Conservation (phyloP, 1,140 invertebrate species). For the Microplitis demolitor region DNA sequence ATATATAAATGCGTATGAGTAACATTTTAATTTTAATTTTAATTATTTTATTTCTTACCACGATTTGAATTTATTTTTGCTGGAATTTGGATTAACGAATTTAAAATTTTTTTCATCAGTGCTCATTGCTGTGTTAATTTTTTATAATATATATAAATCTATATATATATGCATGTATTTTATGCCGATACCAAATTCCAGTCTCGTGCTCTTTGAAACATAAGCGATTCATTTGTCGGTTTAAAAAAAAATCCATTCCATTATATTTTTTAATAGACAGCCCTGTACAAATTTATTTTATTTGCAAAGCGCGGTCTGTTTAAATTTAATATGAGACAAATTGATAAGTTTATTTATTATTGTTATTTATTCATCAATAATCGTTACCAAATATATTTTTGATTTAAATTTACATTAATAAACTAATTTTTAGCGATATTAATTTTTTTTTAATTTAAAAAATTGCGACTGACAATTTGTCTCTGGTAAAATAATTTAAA, state of each 20-base stretch:
- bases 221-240: slow-evolving; percentile 54
- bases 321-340: slow-evolving; percentile 40
- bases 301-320: slow-evolving; percentile 56
- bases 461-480: slow-evolving; percentile 39
- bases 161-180: not conserved
- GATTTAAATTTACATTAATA: slow-evolving; percentile 5
- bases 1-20: no score
- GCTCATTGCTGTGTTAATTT: not conserved
- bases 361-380: not conserved
- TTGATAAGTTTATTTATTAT: slow-evolving; percentile 44
- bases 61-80: slow-evolving; percentile 26
- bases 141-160: no score
- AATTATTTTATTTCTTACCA: not conserved
- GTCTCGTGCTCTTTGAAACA: slow-evolving; percentile 62
- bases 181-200: slow-evolving; percentile 49
- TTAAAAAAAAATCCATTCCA: slow-evolving; percentile 48
- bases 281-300: slow-evolving; percentile 52
- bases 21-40: not conserved
- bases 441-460: not conserved
- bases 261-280: slow-evolving; percentile 54
- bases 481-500: slow-evolving; percentile 42
- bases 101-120: not conserved
- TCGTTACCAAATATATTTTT: no score
- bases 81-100: slow-evolving; percentile 42
- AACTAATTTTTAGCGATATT: not conserved